Conservation (phyloP, 1,140 invertebrate genomes). For the Leptestheria dahalacensis region DNA sequence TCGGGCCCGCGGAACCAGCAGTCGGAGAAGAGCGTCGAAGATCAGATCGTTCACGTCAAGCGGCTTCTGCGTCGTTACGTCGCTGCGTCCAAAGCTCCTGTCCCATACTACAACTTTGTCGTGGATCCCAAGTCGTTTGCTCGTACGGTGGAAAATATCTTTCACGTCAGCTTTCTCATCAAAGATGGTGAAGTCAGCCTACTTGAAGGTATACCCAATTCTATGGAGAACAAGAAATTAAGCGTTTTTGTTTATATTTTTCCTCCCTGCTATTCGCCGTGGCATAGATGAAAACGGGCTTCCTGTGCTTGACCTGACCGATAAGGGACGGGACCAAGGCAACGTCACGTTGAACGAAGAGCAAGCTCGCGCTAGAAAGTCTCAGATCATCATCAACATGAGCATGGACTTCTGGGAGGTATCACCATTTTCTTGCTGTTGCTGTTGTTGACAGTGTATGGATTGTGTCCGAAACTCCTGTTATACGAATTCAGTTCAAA, state of each 20-base stretch:
- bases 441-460: too few relatives aligned
- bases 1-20: background rate
- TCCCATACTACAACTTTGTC: conserved; percentile 3
- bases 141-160: conserved; percentile 1
- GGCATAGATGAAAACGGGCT: background rate
- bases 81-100: background rate
- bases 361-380: background rate
- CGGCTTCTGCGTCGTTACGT: background rate
- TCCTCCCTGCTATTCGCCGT: too few relatives aligned
- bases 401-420: background rate
- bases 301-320: background rate
- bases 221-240: background rate
- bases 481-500: too few relatives aligned
- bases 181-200: conserved; percentile 1
- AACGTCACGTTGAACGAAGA: background rate
- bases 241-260: background rate
- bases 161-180: conserved; percentile 6
- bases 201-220: background rate
- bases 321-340: background rate
- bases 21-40: background rate
- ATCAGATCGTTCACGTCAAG: background rate
- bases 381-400: background rate
- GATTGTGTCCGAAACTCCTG: too few relatives aligned
- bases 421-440: too few relatives aligned
- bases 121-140: conserved; percentile 3